A percentile compares a stretch with the other conserved stretches of the same genome.
Evolutionary conservation across 2,797 vertebrate genomes (phyloP).

Genomic region (Sitta carolinensis): DNA sequence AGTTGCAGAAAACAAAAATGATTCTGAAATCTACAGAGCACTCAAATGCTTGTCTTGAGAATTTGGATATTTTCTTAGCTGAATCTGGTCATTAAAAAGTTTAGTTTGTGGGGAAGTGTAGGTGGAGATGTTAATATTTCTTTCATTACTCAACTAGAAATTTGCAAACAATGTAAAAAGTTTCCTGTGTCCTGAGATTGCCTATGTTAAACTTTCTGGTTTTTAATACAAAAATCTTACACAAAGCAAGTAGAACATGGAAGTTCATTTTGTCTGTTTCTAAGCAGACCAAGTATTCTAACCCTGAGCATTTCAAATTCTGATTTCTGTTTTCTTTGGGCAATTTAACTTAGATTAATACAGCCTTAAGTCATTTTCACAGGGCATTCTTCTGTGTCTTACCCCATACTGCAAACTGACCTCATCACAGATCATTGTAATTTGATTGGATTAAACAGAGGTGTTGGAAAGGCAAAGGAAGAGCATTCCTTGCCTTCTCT

Average conservation of each 20-base stretch:
- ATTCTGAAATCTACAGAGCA: not conserved
- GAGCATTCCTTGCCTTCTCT: not conserved
- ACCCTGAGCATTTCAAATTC: not conserved
- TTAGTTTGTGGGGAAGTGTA: conserved; percentile 56
- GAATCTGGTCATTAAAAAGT: conserved; percentile 39
- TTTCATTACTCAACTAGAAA: conserved; percentile 42
- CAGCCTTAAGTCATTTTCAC: not conserved
- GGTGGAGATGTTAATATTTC: conserved; percentile 60
- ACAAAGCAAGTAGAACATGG: not conserved
- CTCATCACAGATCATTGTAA: not conserved
- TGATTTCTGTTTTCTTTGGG: not conserved
- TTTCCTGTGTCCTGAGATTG: conserved; percentile 35
- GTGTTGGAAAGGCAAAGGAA: not conserved
- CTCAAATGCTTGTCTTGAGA: not conserved
- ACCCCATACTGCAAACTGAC: not conserved
- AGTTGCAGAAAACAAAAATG: not conserved
- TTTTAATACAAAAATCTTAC: not conserved
- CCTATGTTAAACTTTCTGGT: not conserved
- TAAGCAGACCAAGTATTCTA: not conserved
- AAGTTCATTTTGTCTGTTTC: not conserved
- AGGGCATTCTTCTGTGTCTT: not conserved
- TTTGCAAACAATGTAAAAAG: conserved; percentile 21
- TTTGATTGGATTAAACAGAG: not conserved
- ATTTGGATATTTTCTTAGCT: not conserved
- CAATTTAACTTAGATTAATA: not conserved